Base-by-base conservation (phyloP, 2,888 invertebrate species). In the Junonia oenone region DNA sequence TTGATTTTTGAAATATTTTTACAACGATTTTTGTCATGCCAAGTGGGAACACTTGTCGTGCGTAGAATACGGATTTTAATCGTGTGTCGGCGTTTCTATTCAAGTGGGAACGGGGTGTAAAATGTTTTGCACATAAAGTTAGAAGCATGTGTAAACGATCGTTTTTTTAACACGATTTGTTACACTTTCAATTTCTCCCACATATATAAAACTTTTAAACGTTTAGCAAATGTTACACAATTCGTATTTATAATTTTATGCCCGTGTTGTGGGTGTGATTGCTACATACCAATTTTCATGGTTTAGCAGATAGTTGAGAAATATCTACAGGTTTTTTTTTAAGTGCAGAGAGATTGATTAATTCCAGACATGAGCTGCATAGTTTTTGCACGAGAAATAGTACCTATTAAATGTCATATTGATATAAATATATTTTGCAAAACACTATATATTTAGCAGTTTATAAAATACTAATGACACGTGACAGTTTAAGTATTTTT, bases 271-370 rank as follows among this genome's bases (percentile, higher is more conserved):
- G 29, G 15, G 29, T 15, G 38, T 47, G n/a, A 47, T 53, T 47
- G 29, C 46, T 17, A 47, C 47, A 55, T 43, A 45, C n/a, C 1
- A 9, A 51, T 47, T 47, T 51, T 45, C 31, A 53, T 49, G 33
- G 38, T 56, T 56, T 33, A 45, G 14, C 15, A 29, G 43, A 48
- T 33, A 11, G 46, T 56, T 56, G 33, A 26, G 56, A 51, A 47
- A 56, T 35, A 33, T 33, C 1, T 38, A 38, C 33, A 26, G 50
- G 46, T 29, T 35, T 31, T 48, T n/a, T 52, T 47, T 58, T 43
- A 50, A 22, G 38, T 56, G 45, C 35, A 17, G 48, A 52, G 22
- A 37, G 48, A 59, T 52, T 52, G 52, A 49, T 45, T 49, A 33
- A 45, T n/a, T 40, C 38, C 45, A 48, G 45, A 31, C 45, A 45